Conservation (phyloP, 1,140 invertebrate species). For the Chironomus tepperi region DNA sequence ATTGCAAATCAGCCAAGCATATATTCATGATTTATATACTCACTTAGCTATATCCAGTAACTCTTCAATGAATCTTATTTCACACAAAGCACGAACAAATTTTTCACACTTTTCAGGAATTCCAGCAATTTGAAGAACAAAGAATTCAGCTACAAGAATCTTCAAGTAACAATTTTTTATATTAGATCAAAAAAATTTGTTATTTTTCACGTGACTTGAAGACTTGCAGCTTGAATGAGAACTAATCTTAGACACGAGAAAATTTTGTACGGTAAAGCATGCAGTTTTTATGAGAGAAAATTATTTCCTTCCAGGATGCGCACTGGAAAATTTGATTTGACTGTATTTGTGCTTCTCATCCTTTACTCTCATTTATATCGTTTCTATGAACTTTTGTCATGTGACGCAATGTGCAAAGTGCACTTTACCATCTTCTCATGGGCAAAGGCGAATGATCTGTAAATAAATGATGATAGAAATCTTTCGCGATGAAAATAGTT, state of each 20-base stretch:
- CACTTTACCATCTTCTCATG: not conserved
- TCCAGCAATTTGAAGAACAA: too few relatives aligned
- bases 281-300: not conserved
- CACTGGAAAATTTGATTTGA: not conserved
- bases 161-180: too few relatives aligned
- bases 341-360: not conserved
- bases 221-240: not conserved
- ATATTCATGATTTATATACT: too few relatives aligned
- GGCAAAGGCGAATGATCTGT: not conserved
- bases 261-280: not conserved
- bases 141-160: too few relatives aligned
- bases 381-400: not conserved
- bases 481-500: too few relatives aligned
- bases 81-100: too few relatives aligned
- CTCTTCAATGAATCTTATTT: too few relatives aligned
- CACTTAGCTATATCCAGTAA: too few relatives aligned
- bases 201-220: not conserved
- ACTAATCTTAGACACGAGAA: conserved; percentile 1
- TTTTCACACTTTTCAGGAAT: too few relatives aligned
- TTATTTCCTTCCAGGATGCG: not conserved
- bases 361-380: not conserved
- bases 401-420: not conserved
- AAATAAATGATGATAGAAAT: too few relatives aligned
- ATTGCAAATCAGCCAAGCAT: too few relatives aligned
- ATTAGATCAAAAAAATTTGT: too few relatives aligned